Evolutionary conservation across 2,888 invertebrate genomes (phyloP).

Genomic region (Odiellus spinosus): DNA sequence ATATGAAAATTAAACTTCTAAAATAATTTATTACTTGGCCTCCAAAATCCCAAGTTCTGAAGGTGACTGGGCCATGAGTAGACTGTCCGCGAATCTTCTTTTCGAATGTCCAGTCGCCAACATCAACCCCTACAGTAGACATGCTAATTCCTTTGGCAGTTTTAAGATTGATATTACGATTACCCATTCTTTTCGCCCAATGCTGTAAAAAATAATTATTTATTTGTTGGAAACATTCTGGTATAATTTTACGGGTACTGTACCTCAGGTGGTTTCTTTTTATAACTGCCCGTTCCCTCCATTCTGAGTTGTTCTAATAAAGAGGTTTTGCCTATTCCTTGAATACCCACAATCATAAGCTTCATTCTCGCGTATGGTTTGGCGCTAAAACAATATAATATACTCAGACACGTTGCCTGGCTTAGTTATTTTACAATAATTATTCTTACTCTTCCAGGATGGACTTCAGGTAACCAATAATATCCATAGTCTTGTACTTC

Average conservation of each 20-base stretch:
- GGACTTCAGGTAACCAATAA: conserved; percentile 74
- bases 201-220: conserved; percentile 41
- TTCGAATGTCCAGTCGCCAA: conserved; percentile 85
- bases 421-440: neutral
- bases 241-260: no score
- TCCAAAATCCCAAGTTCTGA: conserved; percentile 97
- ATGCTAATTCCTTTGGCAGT: conserved; percentile 62
- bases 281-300: conserved; percentile 56
- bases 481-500: conserved; percentile 84
- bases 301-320: conserved; percentile 70
- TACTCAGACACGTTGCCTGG: no score
- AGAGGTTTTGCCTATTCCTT: conserved; percentile 73
- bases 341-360: conserved; percentile 85
- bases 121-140: conserved; percentile 95
- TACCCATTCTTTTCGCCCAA: conserved; percentile 90
- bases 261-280: conserved; percentile 49
- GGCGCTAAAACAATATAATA: conserved; percentile 44
- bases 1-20: conserved; percentile 4
- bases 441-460: conserved; percentile 36
- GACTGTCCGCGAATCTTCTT: conserved; percentile 55
- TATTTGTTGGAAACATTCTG: neutral
- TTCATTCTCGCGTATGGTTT: conserved; percentile 88
- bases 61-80: conserved; percentile 65
- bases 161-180: conserved; percentile 59
- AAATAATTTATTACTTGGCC: conserved; percentile 47